These are phyloP conservation scores for Pyrochroa serraticornis DNA, from an alignment of 2,888 invertebrate species.

Conservation along the genomic window DNA sequence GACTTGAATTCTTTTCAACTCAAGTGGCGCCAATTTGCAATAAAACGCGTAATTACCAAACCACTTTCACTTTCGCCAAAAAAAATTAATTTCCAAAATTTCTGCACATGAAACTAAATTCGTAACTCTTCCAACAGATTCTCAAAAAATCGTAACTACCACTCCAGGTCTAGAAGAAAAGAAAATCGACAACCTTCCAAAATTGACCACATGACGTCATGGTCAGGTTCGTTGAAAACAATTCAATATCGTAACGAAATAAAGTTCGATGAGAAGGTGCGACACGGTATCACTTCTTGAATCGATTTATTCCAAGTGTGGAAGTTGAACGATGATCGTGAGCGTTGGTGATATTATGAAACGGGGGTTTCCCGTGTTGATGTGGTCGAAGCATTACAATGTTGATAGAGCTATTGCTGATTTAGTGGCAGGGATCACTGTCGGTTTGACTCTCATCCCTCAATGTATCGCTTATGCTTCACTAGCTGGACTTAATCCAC, in stretches of 20 bases:
- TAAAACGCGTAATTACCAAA: no score
- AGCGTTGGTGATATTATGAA: background rate
- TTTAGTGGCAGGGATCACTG: constrained; percentile 76
- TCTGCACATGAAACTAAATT: no score
- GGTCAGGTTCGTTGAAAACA: background rate
- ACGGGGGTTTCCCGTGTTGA: constrained; percentile 59
- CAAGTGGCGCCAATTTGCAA: no score
- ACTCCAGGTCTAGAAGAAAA: background rate
- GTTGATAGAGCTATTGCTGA: constrained; percentile 66
- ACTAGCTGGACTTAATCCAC: constrained; percentile 74
- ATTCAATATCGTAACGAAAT: background rate
- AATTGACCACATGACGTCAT: background rate
- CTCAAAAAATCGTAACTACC: no score
- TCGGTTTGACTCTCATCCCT: constrained; percentile 78
- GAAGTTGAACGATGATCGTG: background rate
- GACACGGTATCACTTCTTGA: background rate
- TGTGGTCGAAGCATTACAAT: constrained; percentile 67
- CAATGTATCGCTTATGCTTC: constrained; percentile 80
- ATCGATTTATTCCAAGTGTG: background rate
- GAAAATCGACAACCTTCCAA: background rate
- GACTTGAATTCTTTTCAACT: no score
- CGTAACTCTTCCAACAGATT: no score
- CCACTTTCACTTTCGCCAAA: no score
- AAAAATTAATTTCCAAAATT: no score
- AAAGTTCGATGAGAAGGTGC: no score